Evolutionary conservation across 2,113 vertebrate species (phyloP), one percentile per base, ranked within the genome.

Genomic region (Ctenomys sociabilis): DNA sequence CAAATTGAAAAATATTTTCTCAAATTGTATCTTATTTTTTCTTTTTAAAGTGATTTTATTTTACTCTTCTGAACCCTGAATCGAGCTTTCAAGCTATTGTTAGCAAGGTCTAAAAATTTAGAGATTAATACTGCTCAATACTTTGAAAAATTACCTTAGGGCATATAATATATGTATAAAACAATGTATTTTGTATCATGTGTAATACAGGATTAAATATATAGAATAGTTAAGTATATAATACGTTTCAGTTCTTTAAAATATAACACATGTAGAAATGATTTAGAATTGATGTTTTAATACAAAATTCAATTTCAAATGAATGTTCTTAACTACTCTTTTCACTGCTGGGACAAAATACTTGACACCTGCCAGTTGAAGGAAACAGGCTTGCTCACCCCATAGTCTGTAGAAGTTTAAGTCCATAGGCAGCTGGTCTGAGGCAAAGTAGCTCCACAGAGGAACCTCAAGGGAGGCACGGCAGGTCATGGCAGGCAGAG

Each of bases 301-400:
- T 75, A 3, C 32, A 94, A 96, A 96, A 90, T 88, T 93, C 16
- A 40, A 82, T 85, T 89, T 94, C 4, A 82, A 85, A 7, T 83
- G 73, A 17, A 82, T 80, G 10, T 8, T 73, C 57, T 30, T 30
- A 45, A 40, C 26, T 77, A 45, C 73, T 45, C 26, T 45, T 45
- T 12, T 45, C 40, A 28, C 12, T 77, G 12, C 40, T 45, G 13
- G 73, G 26, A 30, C 73, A 77, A 30, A 77, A 77, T 77, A 45
- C 26, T 1, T 7, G 40, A 45, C 12, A 45, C 9, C 37, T 22
- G 40, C 70, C 40, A 68, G 12, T 30, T 45, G 45, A 77, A 75
- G 73, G 73, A 32, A 43, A 4, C 16, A 17, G 11, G 2, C 28
- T 77, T 45, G 30, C 13, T 77, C 73, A 77, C 13, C 13, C 73